phyloP scores from a whole-genome alignment of 2,797 vertebrate species.

The Melanotaenia parkinsoni region DNA sequence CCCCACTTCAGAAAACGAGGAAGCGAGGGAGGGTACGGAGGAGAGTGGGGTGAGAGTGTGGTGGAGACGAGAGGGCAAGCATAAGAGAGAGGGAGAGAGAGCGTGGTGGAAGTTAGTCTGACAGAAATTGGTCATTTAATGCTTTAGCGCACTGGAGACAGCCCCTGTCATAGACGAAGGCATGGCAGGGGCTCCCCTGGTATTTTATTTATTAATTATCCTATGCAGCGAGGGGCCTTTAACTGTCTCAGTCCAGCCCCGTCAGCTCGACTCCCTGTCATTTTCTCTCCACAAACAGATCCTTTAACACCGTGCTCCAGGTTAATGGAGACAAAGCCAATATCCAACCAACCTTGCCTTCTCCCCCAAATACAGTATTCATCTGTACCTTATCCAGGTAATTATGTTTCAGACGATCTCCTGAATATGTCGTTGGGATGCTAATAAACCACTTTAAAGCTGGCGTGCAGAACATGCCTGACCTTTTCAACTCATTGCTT shows the following conservation, averaged over 20 bases:
- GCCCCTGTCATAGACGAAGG: slow-evolving; percentile 97
- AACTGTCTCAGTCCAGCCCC: slow-evolving; percentile 90
- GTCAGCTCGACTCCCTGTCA: slow-evolving; percentile 93
- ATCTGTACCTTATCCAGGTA: slow-evolving; percentile 82
- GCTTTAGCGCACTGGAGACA: slow-evolving; percentile 99
- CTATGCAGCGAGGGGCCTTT: slow-evolving; percentile 93
- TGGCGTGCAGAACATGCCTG: slow-evolving; percentile 71
- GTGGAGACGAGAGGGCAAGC: slow-evolving; percentile 74
- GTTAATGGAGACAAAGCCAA: slow-evolving; percentile 87
- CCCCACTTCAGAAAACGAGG: slow-evolving; percentile 85
- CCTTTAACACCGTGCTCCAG: slow-evolving; percentile 87
- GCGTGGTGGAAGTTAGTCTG: slow-evolving; percentile 98
- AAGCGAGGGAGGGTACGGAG: slow-evolving; percentile 63
- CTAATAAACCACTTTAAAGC: slow-evolving; percentile 79
- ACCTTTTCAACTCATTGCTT: slow-evolving; percentile 80
- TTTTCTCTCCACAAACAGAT: slow-evolving; percentile 90
- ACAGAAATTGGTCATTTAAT: slow-evolving; percentile 99
- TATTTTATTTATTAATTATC: slow-evolving; percentile 99
- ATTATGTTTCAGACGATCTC: slow-evolving; percentile 79
- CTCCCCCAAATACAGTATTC: slow-evolving; percentile 79
- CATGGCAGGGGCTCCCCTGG: slow-evolving; percentile 93
- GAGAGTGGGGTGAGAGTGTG: slow-evolving; percentile 65
- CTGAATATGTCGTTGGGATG: slow-evolving; percentile 79
- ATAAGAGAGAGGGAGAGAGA: slow-evolving; percentile 68
- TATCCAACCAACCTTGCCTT: slow-evolving; percentile 77